phyloP scores from a whole-genome alignment of 2,888 invertebrate species.

The Hemicrepidius hirtus region DNA sequence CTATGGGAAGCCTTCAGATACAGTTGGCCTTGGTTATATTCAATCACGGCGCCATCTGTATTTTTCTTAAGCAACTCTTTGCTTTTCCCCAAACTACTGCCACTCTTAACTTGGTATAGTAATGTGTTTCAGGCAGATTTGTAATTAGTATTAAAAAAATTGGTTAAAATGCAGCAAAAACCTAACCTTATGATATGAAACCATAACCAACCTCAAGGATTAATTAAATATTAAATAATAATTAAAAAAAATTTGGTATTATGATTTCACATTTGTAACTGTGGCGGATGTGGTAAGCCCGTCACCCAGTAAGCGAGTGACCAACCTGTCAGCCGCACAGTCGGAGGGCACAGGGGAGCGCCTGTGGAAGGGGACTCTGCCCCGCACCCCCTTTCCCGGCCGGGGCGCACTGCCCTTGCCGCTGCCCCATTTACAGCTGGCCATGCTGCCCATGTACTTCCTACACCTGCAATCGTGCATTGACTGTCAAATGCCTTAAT shows the following conservation, averaged over 20 bases:
- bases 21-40: too few species aligned
- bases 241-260: not conserved
- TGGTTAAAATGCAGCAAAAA: constrained; percentile 22
- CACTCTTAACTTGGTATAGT: not conserved
- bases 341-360: constrained; percentile 73
- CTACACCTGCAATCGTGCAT: constrained; percentile 70
- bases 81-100: too few species aligned
- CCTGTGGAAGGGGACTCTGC: constrained; percentile 78
- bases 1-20: too few species aligned
- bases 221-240: not conserved
- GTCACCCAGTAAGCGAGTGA: constrained; percentile 69
- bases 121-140: constrained; percentile 1
- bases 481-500: constrained; percentile 50
- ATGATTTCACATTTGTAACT: constrained; percentile 41
- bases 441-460: constrained; percentile 67
- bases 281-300: constrained; percentile 60
- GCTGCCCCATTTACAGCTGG: constrained; percentile 63
- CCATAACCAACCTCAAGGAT: constrained; percentile 6
- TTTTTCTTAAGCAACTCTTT: too few species aligned
- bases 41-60: too few species aligned
- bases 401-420: constrained; percentile 63
- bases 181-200: constrained; percentile 35
- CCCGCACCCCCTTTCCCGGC: constrained; percentile 72
- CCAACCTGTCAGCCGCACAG: constrained; percentile 67
- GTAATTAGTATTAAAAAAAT: constrained; percentile 6